phyloP scores from a whole-genome alignment of 92 coral and sea anemone species.

The Epizoanthus ramosus region DNA sequence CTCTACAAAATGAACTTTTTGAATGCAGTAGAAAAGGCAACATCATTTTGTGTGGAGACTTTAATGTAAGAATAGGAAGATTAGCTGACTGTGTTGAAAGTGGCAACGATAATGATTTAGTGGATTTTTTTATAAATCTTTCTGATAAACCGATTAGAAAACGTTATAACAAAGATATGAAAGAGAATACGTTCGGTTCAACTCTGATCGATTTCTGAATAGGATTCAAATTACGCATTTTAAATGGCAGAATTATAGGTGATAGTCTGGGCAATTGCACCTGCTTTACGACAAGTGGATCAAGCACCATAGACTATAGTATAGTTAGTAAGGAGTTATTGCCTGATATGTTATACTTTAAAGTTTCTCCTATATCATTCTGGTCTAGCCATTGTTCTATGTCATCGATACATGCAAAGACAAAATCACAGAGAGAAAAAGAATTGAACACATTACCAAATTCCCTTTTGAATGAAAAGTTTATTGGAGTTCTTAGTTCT shows the following conservation, averaged over 20 bases:
- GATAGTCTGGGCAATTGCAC: no score
- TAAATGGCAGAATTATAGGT: not conserved
- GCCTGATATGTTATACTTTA: not conserved
- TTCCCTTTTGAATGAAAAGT: no score
- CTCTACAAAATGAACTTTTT: no score
- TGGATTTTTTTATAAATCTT: not conserved
- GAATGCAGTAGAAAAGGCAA: not conserved
- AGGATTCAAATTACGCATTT: not conserved
- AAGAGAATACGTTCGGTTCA: not conserved
- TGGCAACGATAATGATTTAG: not conserved
- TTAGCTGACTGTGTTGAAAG: not conserved
- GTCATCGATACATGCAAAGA: no score
- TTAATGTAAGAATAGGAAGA: not conserved
- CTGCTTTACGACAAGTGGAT: not conserved
- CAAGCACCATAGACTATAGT: not conserved
- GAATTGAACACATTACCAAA: no score
- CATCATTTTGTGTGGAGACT: not conserved
- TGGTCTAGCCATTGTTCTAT: not conserved
- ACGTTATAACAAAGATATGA: not conserved
- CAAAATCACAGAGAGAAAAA: no score
- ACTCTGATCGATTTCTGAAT: not conserved
- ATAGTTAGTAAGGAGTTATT: not conserved
- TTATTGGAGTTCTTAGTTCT: no score
- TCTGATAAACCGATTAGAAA: not conserved
- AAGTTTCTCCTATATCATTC: not conserved